Base-by-base conservation (phyloP, 2,113 vertebrate species). In the Scatophagus argus region DNA sequence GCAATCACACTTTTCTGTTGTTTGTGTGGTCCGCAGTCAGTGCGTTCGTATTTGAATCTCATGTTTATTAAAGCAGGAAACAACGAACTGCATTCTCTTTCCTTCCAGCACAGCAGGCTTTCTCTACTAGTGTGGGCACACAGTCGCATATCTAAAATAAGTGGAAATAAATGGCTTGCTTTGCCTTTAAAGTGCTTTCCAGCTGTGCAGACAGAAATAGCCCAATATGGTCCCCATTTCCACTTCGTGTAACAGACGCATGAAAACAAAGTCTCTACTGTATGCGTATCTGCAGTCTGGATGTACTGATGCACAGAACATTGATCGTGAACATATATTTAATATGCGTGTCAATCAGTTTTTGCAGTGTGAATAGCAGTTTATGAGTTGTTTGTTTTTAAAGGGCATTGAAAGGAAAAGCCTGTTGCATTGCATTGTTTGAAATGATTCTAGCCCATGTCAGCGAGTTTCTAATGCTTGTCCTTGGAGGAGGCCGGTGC, bases 151-250 rank as follows among this genome's bases (percentile, higher is more conserved):
- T 54, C 61, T 78, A 51, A 38, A 73, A 81, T 55, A 49, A 68
- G 81, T 38, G 36, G 49, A 72, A 84, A 86, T 74, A 84, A 87
- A 86, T 76, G 32, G 54, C 31, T 43, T 62, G 63, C 62, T 69
- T 55, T 71, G 59, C 64, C 63, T 72, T 74, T 74, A 49, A 80
- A 77, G 72, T 77, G 63, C 39, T 70, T 54, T 80, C 84, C 63
- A 80, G 85, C 82, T 64, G 82, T 55, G 76, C 62, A 70, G 58
- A 39, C 73, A 67, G 75, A 74, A 77, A 79, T 74, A 83, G 66
- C 41, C 34, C 38, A 55, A 68, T 13, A 23, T 31, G 34, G 25
- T 58, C 47, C 31, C 51, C 3, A 39, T 69, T 76, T 69, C 61
- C 61, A 36, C 59, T 71, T 75, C 62, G 70, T 41, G 13, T 29